These are phyloP conservation scores for Ceyx melanurus DNA, from an alignment of 2,113 vertebrate genomes.

Conservation along the genomic window DNA sequence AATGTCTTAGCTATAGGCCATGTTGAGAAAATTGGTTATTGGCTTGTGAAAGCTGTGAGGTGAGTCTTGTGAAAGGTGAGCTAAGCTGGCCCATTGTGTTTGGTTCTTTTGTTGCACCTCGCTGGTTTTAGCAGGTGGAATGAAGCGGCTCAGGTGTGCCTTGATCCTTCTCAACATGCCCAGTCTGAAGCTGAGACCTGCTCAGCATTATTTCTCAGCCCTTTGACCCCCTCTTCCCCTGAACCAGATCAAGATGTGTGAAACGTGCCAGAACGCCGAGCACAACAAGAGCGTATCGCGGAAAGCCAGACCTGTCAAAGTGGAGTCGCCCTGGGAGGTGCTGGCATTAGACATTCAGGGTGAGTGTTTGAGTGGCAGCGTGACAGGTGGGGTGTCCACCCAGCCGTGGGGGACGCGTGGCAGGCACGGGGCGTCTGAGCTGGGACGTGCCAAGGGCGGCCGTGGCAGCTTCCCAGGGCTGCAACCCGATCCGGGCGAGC, in stretches of 20 bases:
- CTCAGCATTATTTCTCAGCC: fast-evolving
- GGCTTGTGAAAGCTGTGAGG: neutral
- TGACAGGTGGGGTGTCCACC: neutral
- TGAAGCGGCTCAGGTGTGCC: neutral
- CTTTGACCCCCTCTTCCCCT: neutral
- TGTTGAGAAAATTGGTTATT: neutral
- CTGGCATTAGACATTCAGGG: conserved; percentile 83
- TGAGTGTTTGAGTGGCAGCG: conserved; percentile 10
- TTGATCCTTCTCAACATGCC: neutral
- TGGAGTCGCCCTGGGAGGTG: conserved; percentile 87
- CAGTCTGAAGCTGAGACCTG: neutral
- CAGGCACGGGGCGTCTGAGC: neutral
- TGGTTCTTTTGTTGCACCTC: neutral
- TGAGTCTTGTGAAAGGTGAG: neutral
- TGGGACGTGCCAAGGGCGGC: neutral
- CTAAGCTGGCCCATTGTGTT: neutral
- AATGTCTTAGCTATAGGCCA: conserved; percentile 10
- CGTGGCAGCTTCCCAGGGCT: neutral
- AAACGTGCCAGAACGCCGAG: conserved; percentile 87
- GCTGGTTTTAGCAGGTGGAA: neutral
- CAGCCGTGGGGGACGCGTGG: neutral
- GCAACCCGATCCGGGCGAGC: neutral
- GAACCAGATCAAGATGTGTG: conserved; percentile 88
- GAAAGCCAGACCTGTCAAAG: conserved; percentile 80
- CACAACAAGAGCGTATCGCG: conserved; percentile 79